Percentiles rank a stretch among this genome's conserved stretches.
Evolutionary conservation across 2,797 vertebrate genomes (phyloP).

Genomic region (Arnoldichthys spilopterus): DNA sequence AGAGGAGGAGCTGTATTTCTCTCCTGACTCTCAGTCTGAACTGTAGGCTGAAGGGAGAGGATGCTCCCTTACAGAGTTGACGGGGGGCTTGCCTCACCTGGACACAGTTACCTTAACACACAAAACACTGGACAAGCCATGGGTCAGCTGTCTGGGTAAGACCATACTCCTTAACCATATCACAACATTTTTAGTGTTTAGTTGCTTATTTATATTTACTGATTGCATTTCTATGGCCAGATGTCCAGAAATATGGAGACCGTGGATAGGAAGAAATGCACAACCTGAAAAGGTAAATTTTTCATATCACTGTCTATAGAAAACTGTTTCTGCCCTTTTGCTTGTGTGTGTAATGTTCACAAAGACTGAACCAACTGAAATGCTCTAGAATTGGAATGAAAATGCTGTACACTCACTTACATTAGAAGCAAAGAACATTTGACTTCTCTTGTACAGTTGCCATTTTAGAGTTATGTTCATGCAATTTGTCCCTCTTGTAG

Average conservation of each 20-base stretch:
- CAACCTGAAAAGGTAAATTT: slow-evolving; percentile 39
- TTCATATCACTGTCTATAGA: not conserved
- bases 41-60: not conserved
- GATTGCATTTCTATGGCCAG: slow-evolving; percentile 56
- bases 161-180: not conserved
- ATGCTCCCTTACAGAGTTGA: slow-evolving; percentile 54
- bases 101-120: not conserved
- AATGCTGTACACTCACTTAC: too few relatives aligned
- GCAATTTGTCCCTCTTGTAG: slow-evolving; percentile 8
- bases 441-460: too few relatives aligned
- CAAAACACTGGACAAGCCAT: not conserved
- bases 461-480: not conserved
- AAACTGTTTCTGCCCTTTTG: too few relatives aligned
- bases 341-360: too few relatives aligned
- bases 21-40: not conserved
- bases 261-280: slow-evolving; percentile 69
- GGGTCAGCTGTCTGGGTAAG: slow-evolving; percentile 43
- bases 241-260: slow-evolving; percentile 74
- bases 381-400: too few relatives aligned
- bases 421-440: too few relatives aligned
- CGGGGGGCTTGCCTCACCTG: slow-evolving; percentile 8
- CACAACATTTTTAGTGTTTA: slow-evolving; percentile 1
- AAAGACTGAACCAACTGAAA: too few relatives aligned
- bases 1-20: not conserved
- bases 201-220: not conserved